Conservation (phyloP, 1,140 invertebrate genomes). For the Proales similis region DNA sequence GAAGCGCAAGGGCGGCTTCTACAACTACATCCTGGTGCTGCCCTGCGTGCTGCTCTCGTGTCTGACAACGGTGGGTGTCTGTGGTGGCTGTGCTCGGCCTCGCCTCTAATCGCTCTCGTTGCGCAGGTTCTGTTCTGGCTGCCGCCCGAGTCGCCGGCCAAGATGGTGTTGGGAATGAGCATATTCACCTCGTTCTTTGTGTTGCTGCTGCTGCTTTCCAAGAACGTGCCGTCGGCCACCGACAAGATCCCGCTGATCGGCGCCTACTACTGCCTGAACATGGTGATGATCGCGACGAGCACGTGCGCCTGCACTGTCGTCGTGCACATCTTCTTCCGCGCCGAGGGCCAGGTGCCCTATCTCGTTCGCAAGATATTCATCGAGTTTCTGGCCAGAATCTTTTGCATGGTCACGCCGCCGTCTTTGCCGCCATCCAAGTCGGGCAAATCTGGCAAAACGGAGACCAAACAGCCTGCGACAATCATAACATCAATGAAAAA, state of each 20-base stretch:
- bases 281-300: conserved; percentile 53
- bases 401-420: conserved; percentile 36
- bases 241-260: conserved; percentile 52
- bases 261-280: conserved; percentile 54
- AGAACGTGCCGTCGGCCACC: conserved; percentile 51
- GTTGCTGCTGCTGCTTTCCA: conserved; percentile 47
- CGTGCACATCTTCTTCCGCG: conserved; percentile 52
- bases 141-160: conserved; percentile 53
- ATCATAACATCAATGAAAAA: conserved; percentile 36
- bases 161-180: conserved; percentile 54
- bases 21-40: conserved; percentile 53
- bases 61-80: conserved; percentile 42
- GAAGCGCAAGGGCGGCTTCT: conserved; percentile 50
- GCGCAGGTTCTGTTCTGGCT: conserved; percentile 52
- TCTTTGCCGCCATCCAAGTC: background rate
- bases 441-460: background rate
- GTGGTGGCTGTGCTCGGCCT: background rate
- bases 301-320: conserved; percentile 51
- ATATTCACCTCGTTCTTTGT: conserved; percentile 54
- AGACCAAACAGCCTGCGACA: conserved; percentile 7
- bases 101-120: background rate
- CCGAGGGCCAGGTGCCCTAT: conserved; percentile 30
- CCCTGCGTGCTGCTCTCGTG: conserved; percentile 52
- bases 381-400: conserved; percentile 28
- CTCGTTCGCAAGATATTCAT: conserved; percentile 27